These are phyloP conservation scores for Neoseiulus cucumeris DNA, from an alignment of 1,140 invertebrate genomes.

Conservation along the genomic window DNA sequence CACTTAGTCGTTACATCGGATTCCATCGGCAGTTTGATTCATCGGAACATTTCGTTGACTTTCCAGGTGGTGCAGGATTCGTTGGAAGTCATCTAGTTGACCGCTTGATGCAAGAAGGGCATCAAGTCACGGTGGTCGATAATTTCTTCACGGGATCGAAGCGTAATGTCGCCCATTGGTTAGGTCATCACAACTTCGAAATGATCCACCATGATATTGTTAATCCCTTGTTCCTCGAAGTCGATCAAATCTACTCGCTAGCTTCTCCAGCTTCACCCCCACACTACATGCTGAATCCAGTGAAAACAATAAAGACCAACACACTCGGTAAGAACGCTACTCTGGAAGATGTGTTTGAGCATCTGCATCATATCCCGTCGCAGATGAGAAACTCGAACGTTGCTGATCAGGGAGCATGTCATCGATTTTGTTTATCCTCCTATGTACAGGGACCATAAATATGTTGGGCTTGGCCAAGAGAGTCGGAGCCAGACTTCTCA, in stretches of 20 bases:
- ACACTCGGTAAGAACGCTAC: conserved; percentile 41
- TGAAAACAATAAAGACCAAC: conserved; percentile 99
- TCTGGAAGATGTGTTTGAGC: too few relatives aligned
- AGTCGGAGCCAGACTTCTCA: conserved; percentile 75
- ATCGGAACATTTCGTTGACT: not conserved
- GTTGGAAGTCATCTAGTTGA: conserved; percentile 96
- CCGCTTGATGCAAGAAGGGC: conserved; percentile 77
- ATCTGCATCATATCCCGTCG: too few relatives aligned
- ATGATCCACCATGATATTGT: conserved; percentile 97
- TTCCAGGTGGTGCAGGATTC: conserved; percentile 95
- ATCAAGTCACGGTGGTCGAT: conserved; percentile 93
- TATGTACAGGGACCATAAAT: conserved; percentile 63
- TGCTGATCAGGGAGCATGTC: too few relatives aligned
- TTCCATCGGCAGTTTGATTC: too few relatives aligned
- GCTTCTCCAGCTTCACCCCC: conserved; percentile 95
- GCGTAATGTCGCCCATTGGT: conserved; percentile 93
- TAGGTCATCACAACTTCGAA: conserved; percentile 97
- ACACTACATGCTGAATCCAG: conserved; percentile 99
- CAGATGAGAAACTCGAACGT: too few relatives aligned
- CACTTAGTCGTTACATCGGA: too few relatives aligned
- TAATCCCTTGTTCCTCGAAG: conserved; percentile 90
- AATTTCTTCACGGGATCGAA: conserved; percentile 97
- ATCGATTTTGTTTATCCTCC: not conserved
- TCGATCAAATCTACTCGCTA: conserved; percentile 97
- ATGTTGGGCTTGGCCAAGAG: conserved; percentile 81